Conservation (phyloP, 2,113 vertebrate species). For the Notarius quadriscutis region DNA sequence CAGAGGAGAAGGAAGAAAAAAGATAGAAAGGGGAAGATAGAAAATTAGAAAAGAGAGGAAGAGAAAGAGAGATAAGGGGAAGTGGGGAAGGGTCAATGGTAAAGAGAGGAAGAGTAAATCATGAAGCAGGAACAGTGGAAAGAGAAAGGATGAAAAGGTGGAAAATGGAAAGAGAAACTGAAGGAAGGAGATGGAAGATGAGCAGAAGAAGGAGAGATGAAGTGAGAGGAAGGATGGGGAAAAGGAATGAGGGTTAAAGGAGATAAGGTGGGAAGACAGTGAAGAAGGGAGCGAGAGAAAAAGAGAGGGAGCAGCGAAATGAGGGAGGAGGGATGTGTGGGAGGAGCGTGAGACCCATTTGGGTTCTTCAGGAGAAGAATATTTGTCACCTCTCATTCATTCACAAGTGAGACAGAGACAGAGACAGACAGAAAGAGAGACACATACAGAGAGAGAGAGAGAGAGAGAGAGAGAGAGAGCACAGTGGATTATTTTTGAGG, state of each 20-base stretch:
- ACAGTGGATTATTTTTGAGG: slow-evolving; percentile 59
- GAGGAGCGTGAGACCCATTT: slow-evolving; percentile 16
- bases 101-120: background rate
- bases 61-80: background rate
- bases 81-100: background rate
- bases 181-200: background rate
- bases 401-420: background rate
- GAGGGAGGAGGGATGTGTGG: slow-evolving; percentile 12
- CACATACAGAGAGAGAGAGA: background rate
- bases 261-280: background rate
- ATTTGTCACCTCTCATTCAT: slow-evolving; percentile 28
- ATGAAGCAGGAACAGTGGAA: background rate
- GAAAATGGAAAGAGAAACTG: background rate
- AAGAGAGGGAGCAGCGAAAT: background rate
- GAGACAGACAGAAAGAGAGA: background rate
- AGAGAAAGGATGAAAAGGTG: background rate
- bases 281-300: background rate
- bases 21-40: background rate
- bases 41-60: background rate
- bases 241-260: background rate
- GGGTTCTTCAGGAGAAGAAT: slow-evolving; percentile 1
- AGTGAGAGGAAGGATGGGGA: background rate
- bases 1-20: background rate
- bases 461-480: background rate
- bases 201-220: background rate